Conservation (phyloP, 2,888 invertebrate genomes). For the Pterostichus niger region DNA sequence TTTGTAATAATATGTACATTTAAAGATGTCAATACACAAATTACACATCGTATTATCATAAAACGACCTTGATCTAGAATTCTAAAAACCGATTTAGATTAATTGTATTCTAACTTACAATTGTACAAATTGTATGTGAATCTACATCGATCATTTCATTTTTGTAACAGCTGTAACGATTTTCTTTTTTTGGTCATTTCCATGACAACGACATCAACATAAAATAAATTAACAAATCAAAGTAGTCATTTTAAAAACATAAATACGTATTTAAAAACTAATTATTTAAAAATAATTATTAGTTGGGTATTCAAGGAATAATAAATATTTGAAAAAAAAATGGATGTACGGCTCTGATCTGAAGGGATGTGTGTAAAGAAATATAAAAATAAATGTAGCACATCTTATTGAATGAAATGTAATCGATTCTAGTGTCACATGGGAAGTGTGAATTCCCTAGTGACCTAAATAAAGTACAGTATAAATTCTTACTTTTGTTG, state of each 20-base stretch:
- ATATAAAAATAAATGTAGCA: background rate
- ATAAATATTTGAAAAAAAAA: slow-evolving; percentile 18
- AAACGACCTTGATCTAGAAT: slow-evolving; percentile 20
- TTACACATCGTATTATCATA: too few species aligned
- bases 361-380: background rate
- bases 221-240: too few species aligned
- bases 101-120: background rate
- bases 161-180: background rate
- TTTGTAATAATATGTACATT: too few species aligned
- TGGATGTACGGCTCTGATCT: background rate
- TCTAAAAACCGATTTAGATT: background rate
- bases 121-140: background rate
- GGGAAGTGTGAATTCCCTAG: slow-evolving; percentile 4
- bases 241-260: too few species aligned
- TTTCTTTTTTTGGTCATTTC: background rate
- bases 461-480: background rate
- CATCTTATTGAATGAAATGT: slow-evolving; percentile 30
- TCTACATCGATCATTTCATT: background rate
- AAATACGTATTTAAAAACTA: too few species aligned
- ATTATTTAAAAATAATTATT: background rate
- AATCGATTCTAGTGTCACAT: slow-evolving; percentile 30
- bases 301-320: background rate
- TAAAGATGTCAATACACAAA: too few species aligned
- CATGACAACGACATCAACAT: slow-evolving; percentile 7
- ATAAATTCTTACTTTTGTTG: slow-evolving; percentile 1